Base-by-base conservation (phyloP, 2,113 vertebrate genomes). In the Ibidorhyncha struthersii region DNA sequence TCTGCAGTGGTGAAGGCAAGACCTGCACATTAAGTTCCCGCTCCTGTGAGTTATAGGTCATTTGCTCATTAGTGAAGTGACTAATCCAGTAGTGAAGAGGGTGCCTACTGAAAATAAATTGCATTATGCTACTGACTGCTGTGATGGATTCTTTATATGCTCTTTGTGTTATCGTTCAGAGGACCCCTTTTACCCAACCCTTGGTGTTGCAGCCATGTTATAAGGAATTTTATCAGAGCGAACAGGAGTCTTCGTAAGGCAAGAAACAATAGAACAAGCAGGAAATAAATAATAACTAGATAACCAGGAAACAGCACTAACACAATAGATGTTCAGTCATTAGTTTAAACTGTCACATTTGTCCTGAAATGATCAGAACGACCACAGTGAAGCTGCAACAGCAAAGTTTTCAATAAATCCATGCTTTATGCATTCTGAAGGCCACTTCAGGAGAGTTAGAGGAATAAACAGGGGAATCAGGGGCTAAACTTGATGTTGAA, bases 281-380 rank as follows among this genome's bases (percentile, higher is more conserved):
- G 69, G 89, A 86, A 92, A 95, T 94, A 93, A 95, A 94, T 94
- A 93, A 95, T 84, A 92, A 94, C 74, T 84, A 96, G 93, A 96
- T 86, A 87, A 89, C 87, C 89, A 86, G 95, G 63, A 93, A 95
- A 90, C 63, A 95, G 90, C 45, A 73, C 38, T 62, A 47, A 13
- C 82, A 95, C 74, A 83, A 85, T 66, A 56, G 72, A 17, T 65
- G 43, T 80, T 85, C 66, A 61, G 71, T 65, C 81, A 58, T 90
- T 95, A 77, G 86, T 65, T 89, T 73, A 34, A 86, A 71, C 71
- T 77, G 69, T 59, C 45, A 27, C 91, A 61, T 94, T 93, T 87
- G 45, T 86, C 80, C 78, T 86, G 74, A 86, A 95, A 93, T 14
- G 80, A 93, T 92, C 95, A 70, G 83, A 96, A 95, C 86, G 86